Conservation (phyloP, 2,888 invertebrate genomes). For the Hyles lineata region DNA sequence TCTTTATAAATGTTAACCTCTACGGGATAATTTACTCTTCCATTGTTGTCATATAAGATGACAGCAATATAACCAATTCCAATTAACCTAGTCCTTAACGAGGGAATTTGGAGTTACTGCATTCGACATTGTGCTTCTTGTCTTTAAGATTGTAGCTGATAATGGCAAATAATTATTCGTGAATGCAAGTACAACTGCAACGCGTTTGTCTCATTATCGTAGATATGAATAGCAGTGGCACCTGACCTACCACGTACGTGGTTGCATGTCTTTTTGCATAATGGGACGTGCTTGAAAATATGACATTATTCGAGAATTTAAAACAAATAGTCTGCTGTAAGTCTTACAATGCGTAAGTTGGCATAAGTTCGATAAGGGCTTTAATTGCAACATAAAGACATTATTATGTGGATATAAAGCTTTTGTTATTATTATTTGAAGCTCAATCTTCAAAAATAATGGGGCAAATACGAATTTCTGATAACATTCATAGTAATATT, state of each 20-base stretch:
- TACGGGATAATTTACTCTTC: too few species aligned
- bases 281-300: not conserved
- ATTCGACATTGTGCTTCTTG: too few species aligned
- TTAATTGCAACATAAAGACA: too few species aligned
- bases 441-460: too few species aligned
- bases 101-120: too few species aligned
- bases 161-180: not conserved
- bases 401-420: too few species aligned
- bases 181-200: not conserved
- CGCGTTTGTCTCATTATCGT: not conserved
- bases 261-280: not conserved
- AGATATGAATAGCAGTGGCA: not conserved
- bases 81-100: too few species aligned
- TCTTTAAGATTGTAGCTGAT: not conserved
- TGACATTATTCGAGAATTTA: not conserved
- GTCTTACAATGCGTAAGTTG: not conserved
- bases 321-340: not conserved
- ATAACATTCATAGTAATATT: too few species aligned
- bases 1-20: too few species aligned
- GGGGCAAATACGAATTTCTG: too few species aligned
- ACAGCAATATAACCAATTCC: not conserved
- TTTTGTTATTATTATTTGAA: too few species aligned
- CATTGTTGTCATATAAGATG: too few species aligned
- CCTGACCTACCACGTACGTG: not conserved
- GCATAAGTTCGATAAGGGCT: not conserved